Conservation (phyloP, 2,113 vertebrate species). For the Oxygymnocypris stewartii region DNA sequence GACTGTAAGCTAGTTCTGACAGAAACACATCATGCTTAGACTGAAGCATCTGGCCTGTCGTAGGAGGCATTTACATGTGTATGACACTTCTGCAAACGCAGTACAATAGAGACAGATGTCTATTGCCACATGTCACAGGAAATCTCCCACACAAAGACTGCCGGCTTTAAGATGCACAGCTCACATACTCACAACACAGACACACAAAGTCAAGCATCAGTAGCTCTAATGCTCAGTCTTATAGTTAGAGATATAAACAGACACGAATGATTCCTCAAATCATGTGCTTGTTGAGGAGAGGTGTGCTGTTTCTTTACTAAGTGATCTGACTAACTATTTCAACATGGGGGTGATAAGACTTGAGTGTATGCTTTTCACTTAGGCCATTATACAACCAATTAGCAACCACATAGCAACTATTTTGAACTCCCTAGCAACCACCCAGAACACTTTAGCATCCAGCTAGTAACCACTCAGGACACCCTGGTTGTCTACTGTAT, state of each 20-base stretch:
- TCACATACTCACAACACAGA: not conserved
- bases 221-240: not conserved
- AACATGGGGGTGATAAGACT: not conserved
- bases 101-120: conserved; percentile 65
- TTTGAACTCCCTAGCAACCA: not conserved
- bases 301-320: not conserved
- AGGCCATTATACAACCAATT: not conserved
- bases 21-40: not conserved
- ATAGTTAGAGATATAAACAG: not conserved
- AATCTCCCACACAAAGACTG: conserved; percentile 35
- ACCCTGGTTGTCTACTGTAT: not conserved
- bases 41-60: not conserved
- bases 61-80: conserved; percentile 14
- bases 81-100: conserved; percentile 7
- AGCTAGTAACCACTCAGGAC: not conserved
- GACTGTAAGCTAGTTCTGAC: conserved; percentile 44
- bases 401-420: not conserved
- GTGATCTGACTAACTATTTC: not conserved
- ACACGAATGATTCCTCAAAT: not conserved
- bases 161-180: not conserved
- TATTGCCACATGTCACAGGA: conserved; percentile 28
- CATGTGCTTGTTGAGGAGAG: not conserved
- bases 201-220: not conserved
- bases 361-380: too few species aligned
- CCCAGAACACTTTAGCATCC: not conserved